Percentiles rank a stretch among this genome's conserved stretches.
Conservation (phyloP, 1,140 invertebrate genomes). For the Diabrotica virgifera region DNA sequence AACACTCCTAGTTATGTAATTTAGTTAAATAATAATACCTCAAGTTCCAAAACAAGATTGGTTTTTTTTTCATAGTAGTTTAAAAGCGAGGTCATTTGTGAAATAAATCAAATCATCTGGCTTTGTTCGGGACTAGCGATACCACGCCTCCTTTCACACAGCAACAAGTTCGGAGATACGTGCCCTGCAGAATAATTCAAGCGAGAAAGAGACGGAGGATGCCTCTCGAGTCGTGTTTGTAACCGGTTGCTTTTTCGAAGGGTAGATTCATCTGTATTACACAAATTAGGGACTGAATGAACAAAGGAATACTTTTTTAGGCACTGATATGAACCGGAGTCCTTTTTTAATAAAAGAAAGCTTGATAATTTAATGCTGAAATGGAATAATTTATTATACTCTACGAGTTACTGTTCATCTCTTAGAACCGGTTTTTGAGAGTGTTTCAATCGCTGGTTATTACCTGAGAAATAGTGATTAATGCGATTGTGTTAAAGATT, state of each 20-base stretch:
- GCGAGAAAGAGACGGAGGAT: not conserved
- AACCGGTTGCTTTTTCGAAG: not conserved
- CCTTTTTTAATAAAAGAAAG: no score
- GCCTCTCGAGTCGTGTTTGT: not conserved
- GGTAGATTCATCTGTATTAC: not conserved
- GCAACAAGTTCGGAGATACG: not conserved
- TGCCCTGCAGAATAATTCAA: not conserved
- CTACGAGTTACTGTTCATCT: not conserved
- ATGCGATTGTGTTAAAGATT: no score
- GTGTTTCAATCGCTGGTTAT: not conserved
- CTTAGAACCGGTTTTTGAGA: not conserved
- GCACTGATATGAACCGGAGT: no score
- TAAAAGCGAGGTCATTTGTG: not conserved
- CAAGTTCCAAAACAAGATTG: not conserved
- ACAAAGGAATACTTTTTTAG: not conserved
- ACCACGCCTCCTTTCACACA: not conserved
- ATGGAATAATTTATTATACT: no score
- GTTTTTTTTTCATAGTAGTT: not conserved
- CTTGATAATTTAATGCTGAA: no score
- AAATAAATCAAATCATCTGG: slow-evolving; percentile 3
- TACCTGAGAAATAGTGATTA: not conserved
- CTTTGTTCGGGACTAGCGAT: not conserved
- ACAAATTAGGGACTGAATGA: not conserved
- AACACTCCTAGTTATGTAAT: no score
- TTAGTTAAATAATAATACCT: not conserved